Percentiles rank a stretch among this genome's conserved stretches.
These are phyloP conservation scores for Agrochola lychnidis DNA, from an alignment of 2,888 invertebrate genomes.

Conservation along the genomic window DNA sequence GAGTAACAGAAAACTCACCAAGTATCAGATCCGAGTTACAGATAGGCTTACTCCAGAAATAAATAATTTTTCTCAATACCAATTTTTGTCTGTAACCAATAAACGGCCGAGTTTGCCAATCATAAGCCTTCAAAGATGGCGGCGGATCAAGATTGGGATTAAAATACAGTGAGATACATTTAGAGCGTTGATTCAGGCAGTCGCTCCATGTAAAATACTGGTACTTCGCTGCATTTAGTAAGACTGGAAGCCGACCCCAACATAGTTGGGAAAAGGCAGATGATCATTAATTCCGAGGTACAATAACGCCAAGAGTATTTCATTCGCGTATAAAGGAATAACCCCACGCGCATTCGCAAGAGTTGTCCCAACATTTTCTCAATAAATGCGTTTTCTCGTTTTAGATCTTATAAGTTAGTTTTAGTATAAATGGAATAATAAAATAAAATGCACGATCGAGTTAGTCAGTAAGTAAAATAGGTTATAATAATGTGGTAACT, in stretches of 20 bases:
- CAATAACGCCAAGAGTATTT: not conserved
- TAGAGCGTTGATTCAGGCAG: too few relatives aligned
- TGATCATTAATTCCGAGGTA: too few relatives aligned
- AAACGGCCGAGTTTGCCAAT: not conserved
- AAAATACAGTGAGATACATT: not conserved
- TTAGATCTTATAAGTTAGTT: conserved; percentile 53
- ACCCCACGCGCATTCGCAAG: conserved; percentile 7
- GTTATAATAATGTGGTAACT: conserved; percentile 63
- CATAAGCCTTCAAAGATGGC: not conserved
- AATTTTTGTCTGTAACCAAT: not conserved
- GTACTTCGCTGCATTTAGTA: too few relatives aligned
- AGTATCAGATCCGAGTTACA: not conserved
- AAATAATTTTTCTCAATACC: not conserved
- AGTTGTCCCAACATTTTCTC: conserved; percentile 35
- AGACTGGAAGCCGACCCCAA: too few relatives aligned
- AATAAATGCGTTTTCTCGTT: conserved; percentile 44
- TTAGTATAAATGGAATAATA: conserved; percentile 59
- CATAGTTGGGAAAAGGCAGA: too few relatives aligned
- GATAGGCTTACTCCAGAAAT: not conserved
- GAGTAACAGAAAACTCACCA: not conserved
- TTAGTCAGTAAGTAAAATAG: conserved; percentile 37
- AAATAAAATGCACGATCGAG: conserved; percentile 63
- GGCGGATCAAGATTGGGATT: not conserved
- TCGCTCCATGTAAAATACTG: too few relatives aligned
- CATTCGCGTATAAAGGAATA: not conserved